Evolutionary conservation across 2,797 vertebrate species (phyloP), one percentile per base, ranked within the genome.

Genomic region (Protosalanx chinensis): DNA sequence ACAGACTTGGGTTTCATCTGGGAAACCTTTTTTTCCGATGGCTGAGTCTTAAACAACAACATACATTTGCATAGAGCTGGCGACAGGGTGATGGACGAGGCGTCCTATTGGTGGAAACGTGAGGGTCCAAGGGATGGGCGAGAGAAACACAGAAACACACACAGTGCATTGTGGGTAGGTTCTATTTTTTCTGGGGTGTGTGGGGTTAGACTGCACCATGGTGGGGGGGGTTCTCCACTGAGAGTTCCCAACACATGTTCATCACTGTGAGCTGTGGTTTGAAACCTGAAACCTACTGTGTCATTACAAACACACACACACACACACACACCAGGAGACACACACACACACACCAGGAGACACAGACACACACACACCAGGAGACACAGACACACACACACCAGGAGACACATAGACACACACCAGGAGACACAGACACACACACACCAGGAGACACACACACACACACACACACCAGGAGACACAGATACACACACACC

Each of bases 41-140:
- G 15, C 51, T 18, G 15, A n/a, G 5, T n/a, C 4, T 56, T 56
- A 7, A 56, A 56, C 51, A 56, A 56, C 18, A 56, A 56, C 51
- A 56, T 56, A n/a, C 15, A 56, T 56, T 56, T 56, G 51, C 51
- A 56, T 56, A 56, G 59, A 65, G 68, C 32, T 62, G 32, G 72
- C 74, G 73, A 23, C 67, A 33, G 60, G 68, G 65, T 81, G 78
- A 86, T 65, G 73, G 79, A 87, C 1, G 67, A 82, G 3, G 51
- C 65, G 72, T 79, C 16, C 3, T 37, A 83, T 83, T 81, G 49
- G 60, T 56, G 58, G 62, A 77, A 79, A 85, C 82, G 75, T 3
- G 32, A 35, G 64, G 72, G 63, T 73, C 64, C 79, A 68, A 0
- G 57, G 18, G 51, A 65, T n/a, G 51, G 51, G 51, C 8, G 18